Evolutionary conservation across 2,113 vertebrate genomes (phyloP).

Genomic region (Ranitomeya variabilis): DNA sequence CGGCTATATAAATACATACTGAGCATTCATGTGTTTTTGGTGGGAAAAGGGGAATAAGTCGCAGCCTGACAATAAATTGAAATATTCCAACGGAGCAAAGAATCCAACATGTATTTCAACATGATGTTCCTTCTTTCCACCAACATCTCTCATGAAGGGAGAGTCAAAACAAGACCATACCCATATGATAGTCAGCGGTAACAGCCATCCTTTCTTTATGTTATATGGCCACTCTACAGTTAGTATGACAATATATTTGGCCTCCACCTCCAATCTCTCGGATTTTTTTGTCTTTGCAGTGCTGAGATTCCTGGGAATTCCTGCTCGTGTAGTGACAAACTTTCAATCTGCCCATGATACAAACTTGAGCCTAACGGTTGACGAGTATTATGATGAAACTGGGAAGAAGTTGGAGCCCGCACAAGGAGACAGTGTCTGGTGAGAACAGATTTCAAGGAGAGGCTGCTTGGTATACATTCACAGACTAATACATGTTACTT

Average conservation of each 20-base stretch:
- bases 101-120: no score
- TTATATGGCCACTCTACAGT: no score
- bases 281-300: slow-evolving; percentile 57
- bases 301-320: slow-evolving; percentile 67
- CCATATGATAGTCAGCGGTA: no score
- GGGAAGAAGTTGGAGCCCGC: slow-evolving; percentile 65
- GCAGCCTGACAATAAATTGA: no score
- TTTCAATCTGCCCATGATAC: slow-evolving; percentile 69
- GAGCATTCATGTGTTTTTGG: no score
- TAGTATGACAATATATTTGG: not conserved
- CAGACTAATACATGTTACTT: not conserved
- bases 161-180: no score
- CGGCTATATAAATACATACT: no score
- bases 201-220: no score
- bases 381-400: slow-evolving; percentile 65
- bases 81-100: no score
- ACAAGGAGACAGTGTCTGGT: slow-evolving; percentile 74
- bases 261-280: not conserved
- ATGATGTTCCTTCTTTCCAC: no score
- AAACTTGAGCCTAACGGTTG: slow-evolving; percentile 64
- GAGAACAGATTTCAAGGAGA: slow-evolving; percentile 38
- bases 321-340: slow-evolving; percentile 73
- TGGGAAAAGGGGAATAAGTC: no score
- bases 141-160: no score
- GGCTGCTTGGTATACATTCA: not conserved